Percentiles rank a stretch among this genome's conserved stretches.
Evolutionary conservation across 2,113 vertebrate species (phyloP).

Genomic region (Solea senegalensis): DNA sequence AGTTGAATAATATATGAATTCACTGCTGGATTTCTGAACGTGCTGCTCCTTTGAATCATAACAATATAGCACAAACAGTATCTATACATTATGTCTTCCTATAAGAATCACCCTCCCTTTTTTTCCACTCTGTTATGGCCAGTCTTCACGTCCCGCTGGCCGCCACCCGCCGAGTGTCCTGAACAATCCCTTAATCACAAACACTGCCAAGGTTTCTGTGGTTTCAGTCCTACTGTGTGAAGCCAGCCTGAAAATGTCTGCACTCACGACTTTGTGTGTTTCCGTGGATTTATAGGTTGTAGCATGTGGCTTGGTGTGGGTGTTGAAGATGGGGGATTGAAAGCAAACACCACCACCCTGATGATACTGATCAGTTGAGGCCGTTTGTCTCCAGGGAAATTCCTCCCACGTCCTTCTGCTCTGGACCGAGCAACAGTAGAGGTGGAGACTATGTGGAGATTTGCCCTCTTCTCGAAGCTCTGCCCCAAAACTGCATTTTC

Average conservation of each 20-base stretch:
- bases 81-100: neutral
- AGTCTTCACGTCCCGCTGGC: slow-evolving; percentile 35
- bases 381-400: slow-evolving; percentile 66
- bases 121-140: slow-evolving; percentile 1
- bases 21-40: neutral
- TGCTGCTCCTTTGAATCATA: neutral
- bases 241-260: slow-evolving; percentile 61
- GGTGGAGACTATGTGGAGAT: no score
- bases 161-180: slow-evolving; percentile 46
- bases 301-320: neutral
- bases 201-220: slow-evolving; percentile 54
- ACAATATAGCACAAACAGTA: neutral
- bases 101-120: neutral
- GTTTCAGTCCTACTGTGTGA: slow-evolving; percentile 36
- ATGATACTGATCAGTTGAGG: slow-evolving; percentile 24
- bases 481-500: no score
- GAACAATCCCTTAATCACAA: neutral
- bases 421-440: neutral
- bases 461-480: no score
- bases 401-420: slow-evolving; percentile 33
- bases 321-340: slow-evolving; percentile 6
- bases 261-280: slow-evolving; percentile 30
- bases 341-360: slow-evolving; percentile 19
- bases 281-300: slow-evolving; percentile 34
- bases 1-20: no score